Percentiles rank a stretch among this genome's conserved stretches.
phyloP scores from a whole-genome alignment of 1,140 invertebrate genomes.

The Eumaeus atala region DNA sequence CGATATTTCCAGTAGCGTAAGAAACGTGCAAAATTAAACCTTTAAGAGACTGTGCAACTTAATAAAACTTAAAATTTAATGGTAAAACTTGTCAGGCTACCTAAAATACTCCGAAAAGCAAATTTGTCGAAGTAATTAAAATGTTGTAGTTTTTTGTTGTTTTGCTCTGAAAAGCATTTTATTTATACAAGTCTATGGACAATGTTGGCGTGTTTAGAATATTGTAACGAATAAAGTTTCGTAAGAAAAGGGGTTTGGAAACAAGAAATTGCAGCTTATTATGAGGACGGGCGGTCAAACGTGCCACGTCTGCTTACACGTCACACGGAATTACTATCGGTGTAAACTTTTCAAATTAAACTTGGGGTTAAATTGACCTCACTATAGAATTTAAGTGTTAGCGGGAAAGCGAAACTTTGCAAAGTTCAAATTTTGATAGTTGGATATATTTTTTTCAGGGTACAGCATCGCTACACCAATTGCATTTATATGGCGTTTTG shows the following conservation, averaged over 20 bases:
- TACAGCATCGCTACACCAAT: no score
- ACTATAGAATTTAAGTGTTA: constrained; percentile 22
- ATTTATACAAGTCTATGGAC: neutral
- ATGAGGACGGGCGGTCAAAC: constrained; percentile 36
- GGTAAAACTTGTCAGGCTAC: no score
- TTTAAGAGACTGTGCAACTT: no score
- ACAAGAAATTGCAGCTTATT: constrained; percentile 35
- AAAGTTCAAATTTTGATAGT: no score
- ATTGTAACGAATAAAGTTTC: constrained; percentile 19
- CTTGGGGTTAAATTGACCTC: constrained; percentile 28
- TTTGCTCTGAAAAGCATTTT: no score
- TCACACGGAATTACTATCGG: constrained; percentile 40
- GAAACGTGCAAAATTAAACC: no score
- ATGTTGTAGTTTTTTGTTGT: neutral
- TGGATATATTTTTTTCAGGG: no score
- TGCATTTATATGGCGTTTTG: no score
- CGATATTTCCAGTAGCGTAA: no score
- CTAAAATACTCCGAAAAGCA: no score
- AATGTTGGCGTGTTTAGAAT: neutral
- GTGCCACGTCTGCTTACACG: constrained; percentile 33
- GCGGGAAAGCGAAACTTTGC: neutral
- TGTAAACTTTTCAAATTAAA: constrained; percentile 46
- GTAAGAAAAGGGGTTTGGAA: constrained; percentile 25
- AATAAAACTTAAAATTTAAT: no score
- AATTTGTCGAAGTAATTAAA: neutral